Base-by-base conservation (phyloP, 2,888 invertebrate species). In the Brachynemurus nebulosus region DNA sequence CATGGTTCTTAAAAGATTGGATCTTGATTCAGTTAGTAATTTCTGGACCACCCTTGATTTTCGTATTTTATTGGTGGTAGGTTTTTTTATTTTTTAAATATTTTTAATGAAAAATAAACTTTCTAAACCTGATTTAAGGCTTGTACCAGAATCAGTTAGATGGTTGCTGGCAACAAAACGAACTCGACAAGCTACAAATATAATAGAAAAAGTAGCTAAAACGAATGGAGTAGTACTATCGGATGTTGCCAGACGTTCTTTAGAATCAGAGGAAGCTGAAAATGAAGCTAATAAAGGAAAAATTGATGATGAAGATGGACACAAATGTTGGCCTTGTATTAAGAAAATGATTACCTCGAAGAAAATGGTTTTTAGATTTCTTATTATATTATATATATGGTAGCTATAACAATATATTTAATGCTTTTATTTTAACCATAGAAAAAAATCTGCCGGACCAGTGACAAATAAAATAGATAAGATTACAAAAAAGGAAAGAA, bases 121-220 rank as follows among this genome's bases (percentile, higher is more conserved):
- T 33, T 19, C 25, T 25, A 14, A 19, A 16, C 11, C 8, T 25
- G 9, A 16, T 55, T 55, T 17, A 48, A 72, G 71, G 65, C 55
- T 70, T 20, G 66, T 78, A 17, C 78, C 78, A 1, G 80, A 80
- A 59, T 79, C 77, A 0, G 73, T 78, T 1, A 63, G 80, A 49
- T 80, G 79, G 79, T 60, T 79, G 14, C 59, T 78, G 44, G 72
- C 75, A 0, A 70, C 72, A 35, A 64, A 70, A 34, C 63, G 69
- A 48, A 65, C 66, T 27, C 60, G 65, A 36, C 67, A 70, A 53
- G 78, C 78, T 0, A 68, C 67, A 44, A 57, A 60, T 20, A 71
- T 76, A 9, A 68, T 80, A 11, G 57, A 59, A 25, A 67, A 64
- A 52, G 77, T 72, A 2, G 78, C 78, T 1, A 65, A 66, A 52